Conservation (phyloP, 2,113 vertebrate genomes). For the Noctilio leporinus region DNA sequence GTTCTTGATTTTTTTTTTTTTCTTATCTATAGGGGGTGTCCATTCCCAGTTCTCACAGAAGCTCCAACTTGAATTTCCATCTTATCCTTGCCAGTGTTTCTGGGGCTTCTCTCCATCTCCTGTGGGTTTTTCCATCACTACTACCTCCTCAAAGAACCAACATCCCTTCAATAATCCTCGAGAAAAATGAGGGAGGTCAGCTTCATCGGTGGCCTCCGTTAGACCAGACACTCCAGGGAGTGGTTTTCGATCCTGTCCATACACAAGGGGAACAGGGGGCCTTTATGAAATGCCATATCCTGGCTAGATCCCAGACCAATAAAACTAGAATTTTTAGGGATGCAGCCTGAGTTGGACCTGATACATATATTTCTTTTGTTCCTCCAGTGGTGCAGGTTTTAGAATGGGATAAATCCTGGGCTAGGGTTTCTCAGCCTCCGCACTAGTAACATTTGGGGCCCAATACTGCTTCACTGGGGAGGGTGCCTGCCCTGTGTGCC, state of each 20-base stretch:
- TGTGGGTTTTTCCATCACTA: not conserved
- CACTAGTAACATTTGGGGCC: not conserved
- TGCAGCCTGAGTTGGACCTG: not conserved
- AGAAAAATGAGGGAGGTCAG: not conserved
- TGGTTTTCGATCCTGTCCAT: not conserved
- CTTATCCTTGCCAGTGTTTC: not conserved
- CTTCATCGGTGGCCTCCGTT: not conserved
- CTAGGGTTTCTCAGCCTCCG: not conserved
- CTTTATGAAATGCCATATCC: not conserved
- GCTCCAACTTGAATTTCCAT: not conserved
- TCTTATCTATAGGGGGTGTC: not conserved
- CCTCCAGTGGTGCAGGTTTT: not conserved
- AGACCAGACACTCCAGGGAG: not conserved
- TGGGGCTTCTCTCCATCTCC: not conserved
- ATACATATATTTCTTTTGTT: not conserved
- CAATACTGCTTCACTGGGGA: not conserved
- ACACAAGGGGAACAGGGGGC: not conserved
- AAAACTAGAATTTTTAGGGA: not conserved
- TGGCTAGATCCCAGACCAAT: not conserved
- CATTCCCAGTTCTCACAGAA: not conserved
- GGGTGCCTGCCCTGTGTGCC: not conserved
- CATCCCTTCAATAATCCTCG: not conserved
- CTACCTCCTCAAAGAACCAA: not conserved
- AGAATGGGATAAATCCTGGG: not conserved
- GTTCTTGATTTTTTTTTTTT: not conserved